Base-by-base conservation (phyloP, 2,797 vertebrate genomes). In the Pantherophis alleghaniensis region DNA sequence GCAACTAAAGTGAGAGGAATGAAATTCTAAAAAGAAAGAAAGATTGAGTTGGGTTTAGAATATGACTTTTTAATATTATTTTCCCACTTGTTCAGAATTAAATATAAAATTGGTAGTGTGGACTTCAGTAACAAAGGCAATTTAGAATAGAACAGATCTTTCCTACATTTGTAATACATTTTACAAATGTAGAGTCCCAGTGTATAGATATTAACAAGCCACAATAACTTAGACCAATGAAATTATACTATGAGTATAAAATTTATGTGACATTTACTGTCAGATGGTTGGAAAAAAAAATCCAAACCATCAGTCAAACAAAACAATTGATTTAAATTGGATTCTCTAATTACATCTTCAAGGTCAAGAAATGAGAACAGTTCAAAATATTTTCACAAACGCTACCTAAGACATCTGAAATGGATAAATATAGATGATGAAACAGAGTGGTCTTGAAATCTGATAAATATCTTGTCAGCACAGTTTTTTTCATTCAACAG, bases 1-100 rank as follows among this genome's bases (percentile, higher is more conserved):
- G 87, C 1, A 93, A 89, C 92, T 63, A 94, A 63, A 53, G 1
- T 92, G 26, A 95, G 55, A 87, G 11, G n/a, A 87, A 93, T 13
- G n/a, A 94, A 56, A 47, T 24, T 0, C 56, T 32, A 11, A 10
- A 6, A 56, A 51, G 51, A 51, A 56, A 55, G 55, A 87, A 56
- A 26, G 7, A 7, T 61, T 37, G n/a, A 14, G 89, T 28, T 86
- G 22, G 26, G 61, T 28, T 86, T 47, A 13, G 53, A 7, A 37
- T 14, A 87, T 28, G 26, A 11, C 42, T 22, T 89, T 86, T 66
- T 24, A 90, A 66, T 51, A 88, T 28, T 24, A 13, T 11, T 92
- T 42, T n/a, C 28, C 16, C n/a, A 69, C 22, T 83, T 91, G 28
- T 22, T 1, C 42, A 86, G 5, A 56, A 79, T 22, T n/a, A n/a